Base-by-base conservation (phyloP, 2,797 vertebrate genomes). In the Sandelia bainsii region DNA sequence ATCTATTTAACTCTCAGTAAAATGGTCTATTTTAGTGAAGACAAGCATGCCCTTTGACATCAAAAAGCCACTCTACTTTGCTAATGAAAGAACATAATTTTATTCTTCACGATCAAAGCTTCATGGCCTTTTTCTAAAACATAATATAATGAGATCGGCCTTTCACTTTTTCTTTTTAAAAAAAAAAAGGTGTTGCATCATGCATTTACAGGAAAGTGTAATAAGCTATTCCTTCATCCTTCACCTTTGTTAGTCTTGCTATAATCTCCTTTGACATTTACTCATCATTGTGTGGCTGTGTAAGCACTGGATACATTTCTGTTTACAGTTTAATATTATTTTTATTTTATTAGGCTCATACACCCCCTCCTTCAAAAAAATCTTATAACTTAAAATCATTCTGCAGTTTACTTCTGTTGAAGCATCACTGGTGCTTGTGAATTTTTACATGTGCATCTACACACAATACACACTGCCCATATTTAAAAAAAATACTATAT, bases 21-120 rank as follows among this genome's bases (percentile, higher is more conserved):
- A 22, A 13, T 50, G 51, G 44, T 65, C 50, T 46, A 29, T 75
- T 69, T 57, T 25, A 57, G 12, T 51, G 40, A 69, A 75, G 73
- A 72, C 53, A 50, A 66, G 65, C 42, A 67, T 67, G 51, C 22
- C 56, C 45, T 71, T 64, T 64, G 70, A 76, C 60, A 77, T 81
- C 39, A 72, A 82, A 83, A 87, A 29, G 59, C 19, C 39, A 42
- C 54, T 68, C 13, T 61, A 50, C 83, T 81, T 79, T 61, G 51
- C 58, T 44, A 79, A 60, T 58, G 27, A 76, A 75, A 61, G 67
- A 76, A 40, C 49, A 77, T 56, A 22, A 69, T 70, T 80, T 59
- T 49, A 75, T 69, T 72, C 53, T 32, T 68, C n/a, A 59, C 40
- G 50, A 87, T 79, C 79, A 84, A 80, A 83, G 61, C 65, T 54